Evolutionary conservation across 1,140 invertebrate genomes (phyloP), one percentile per base, ranked within the genome.

Genomic region (Drosophila santomea): DNA sequence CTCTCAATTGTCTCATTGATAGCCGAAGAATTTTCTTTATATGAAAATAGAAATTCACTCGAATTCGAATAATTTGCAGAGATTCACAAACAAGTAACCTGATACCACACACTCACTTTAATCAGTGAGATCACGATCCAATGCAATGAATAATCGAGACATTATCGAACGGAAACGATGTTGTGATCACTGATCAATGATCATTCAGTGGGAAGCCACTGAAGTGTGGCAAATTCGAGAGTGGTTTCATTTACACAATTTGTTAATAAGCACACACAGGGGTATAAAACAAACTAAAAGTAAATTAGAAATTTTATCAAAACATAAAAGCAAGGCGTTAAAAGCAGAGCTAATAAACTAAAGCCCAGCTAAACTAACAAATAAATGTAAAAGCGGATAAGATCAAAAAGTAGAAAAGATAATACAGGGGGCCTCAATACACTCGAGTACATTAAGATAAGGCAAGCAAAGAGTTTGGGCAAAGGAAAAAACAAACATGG

Each of bases 151-250:
- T 38, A 38, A 20, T 32, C 64, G 36, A 39, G 54, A 44, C 7
- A 68, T 67, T 54, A 68, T 38, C 62, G 11, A 68, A 55, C 62
- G 66, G 67, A 71, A 71, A 71, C 44, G 14, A 41, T 71, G 64
- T 71, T 71, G 51, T 47, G 36, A 71, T 71, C 66, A 71, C 12
- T 71, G 67, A 71, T 71, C 67, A 71, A 57, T 58, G 64, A 71
- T 71, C 64, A 41, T 1, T 57, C 36, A 39, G 38, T 12, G 66
- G 67, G 67, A 69, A 58, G 63, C 44, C 61, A 25, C 0, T 41
- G 17, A 67, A 67, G 63, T 66, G 36, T 14, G 20, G 14, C n/a
- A n/a, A 12, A 23, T 39, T 32, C 36, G 35, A 38, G 20, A 11
- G 32, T 36, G 43, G 28, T 15, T 25, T 62, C 28, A 44, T 3